Percentiles rank a stretch among this genome's conserved stretches.
Conservation (phyloP, 2,888 invertebrate genomes). For the Drosophila vallismaia region DNA sequence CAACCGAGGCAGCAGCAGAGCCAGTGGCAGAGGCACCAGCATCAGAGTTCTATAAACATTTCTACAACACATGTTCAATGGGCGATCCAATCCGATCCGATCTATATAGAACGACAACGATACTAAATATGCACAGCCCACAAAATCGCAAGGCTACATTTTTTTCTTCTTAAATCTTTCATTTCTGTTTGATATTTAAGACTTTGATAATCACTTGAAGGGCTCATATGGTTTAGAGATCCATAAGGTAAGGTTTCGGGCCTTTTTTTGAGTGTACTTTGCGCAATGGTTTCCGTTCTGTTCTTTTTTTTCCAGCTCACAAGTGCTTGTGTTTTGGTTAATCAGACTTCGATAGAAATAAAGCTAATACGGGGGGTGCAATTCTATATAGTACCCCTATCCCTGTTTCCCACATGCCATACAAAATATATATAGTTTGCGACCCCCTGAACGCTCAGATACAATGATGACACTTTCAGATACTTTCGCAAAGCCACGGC, state of each 20-base stretch:
- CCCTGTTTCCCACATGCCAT: background rate
- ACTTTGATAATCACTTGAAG: background rate
- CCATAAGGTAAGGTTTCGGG: background rate
- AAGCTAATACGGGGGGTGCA: slow-evolving; percentile 1
- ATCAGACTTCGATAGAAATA: slow-evolving; percentile 44
- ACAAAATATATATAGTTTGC: background rate
- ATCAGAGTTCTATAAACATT: slow-evolving; percentile 36
- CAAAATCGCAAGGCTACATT: background rate
- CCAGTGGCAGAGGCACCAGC: background rate
- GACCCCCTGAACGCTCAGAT: background rate
- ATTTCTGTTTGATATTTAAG: too few relatives aligned
- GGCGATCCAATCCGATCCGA: slow-evolving; percentile 26
- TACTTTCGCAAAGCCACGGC: background rate
- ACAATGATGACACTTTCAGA: background rate
- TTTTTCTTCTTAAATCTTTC: too few relatives aligned
- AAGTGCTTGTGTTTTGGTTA: slow-evolving; percentile 19
- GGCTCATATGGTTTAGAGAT: background rate
- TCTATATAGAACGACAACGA: slow-evolving; percentile 39
- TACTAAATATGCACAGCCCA: background rate
- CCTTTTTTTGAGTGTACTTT: background rate
- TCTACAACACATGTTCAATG: slow-evolving; percentile 34
- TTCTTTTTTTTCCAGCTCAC: background rate
- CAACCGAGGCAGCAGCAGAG: background rate
- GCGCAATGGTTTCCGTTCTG: slow-evolving; percentile 13
- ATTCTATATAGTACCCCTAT: background rate